Percentiles rank a stretch among this genome's conserved stretches.
Evolutionary conservation across 2,113 vertebrate genomes (phyloP).

Genomic region (Nothoprocta pentlandii): DNA sequence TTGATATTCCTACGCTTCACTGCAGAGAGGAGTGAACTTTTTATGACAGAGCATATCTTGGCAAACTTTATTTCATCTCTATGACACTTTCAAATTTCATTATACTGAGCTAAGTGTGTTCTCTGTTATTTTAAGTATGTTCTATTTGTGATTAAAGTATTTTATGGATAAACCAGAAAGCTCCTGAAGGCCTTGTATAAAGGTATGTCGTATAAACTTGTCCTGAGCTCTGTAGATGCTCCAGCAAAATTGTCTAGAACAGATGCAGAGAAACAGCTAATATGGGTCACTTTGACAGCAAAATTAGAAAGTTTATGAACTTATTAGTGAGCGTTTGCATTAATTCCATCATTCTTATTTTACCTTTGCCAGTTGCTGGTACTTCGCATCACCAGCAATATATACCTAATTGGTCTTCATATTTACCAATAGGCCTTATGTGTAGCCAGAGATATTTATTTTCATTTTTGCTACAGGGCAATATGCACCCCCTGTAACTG

Average conservation of each 20-base stretch:
- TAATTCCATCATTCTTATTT: not conserved
- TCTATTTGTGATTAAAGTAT: slow-evolving; percentile 40
- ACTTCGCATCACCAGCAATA: not conserved
- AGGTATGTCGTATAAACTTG: slow-evolving; percentile 47
- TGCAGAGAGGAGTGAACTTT: slow-evolving; percentile 76
- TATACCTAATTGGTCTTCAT: not conserved
- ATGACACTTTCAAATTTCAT: slow-evolving; percentile 65
- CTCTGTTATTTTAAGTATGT: slow-evolving; percentile 78
- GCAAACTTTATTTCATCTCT: slow-evolving; percentile 79
- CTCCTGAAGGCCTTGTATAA: slow-evolving; percentile 8
- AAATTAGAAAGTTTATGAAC: slow-evolving; percentile 23
- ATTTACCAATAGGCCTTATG: not conserved
- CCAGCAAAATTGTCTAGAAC: not conserved
- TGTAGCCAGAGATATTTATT: not conserved
- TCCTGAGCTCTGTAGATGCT: not conserved
- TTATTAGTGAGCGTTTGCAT: not conserved
- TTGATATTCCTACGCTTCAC: slow-evolving; percentile 85
- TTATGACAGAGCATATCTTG: slow-evolving; percentile 73
- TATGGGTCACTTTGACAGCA: not conserved
- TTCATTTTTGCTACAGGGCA: not conserved
- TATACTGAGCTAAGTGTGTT: slow-evolving; percentile 58
- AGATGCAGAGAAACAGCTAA: not conserved
- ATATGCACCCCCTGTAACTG: not conserved
- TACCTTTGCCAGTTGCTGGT: slow-evolving; percentile 7
- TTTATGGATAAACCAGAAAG: slow-evolving; percentile 56